A percentile compares a stretch with the other conserved stretches of the same genome.
Conservation (phyloP, 35 echinoderm and acorn worm genomes). For the Apostichopus parvimensis region DNA sequence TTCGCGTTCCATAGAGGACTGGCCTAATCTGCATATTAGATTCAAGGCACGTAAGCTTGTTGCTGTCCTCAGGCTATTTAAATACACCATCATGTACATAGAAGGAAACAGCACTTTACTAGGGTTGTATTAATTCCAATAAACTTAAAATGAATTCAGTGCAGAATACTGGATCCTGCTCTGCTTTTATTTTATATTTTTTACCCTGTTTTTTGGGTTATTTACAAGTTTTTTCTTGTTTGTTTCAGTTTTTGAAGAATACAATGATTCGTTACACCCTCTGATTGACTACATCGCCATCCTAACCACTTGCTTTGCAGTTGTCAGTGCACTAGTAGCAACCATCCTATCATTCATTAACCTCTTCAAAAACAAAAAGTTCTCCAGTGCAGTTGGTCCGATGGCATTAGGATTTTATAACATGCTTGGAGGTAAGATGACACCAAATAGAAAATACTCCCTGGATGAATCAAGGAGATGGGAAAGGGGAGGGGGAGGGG, state of each 20-base stretch:
- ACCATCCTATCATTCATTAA: constrained; percentile 21
- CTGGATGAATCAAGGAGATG: too few species aligned
- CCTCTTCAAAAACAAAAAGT: not conserved
- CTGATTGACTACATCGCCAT: not conserved
- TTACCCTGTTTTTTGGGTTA: not conserved
- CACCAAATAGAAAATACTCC: not conserved
- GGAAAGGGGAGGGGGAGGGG: too few species aligned
- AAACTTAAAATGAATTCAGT: too few species aligned
- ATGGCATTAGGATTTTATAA: constrained; percentile 37
- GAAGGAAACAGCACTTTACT: too few species aligned
- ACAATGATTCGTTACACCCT: constrained; percentile 11
- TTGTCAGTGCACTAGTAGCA: constrained; percentile 1
- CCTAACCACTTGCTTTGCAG: not conserved
- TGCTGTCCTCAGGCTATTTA: too few species aligned
- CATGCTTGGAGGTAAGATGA: constrained; percentile 28
- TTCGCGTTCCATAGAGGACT: too few species aligned
- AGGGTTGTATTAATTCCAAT: too few species aligned
- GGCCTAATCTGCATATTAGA: too few species aligned
- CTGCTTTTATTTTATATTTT: not conserved
- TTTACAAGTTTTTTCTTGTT: not conserved
- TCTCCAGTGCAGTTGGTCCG: not conserved
- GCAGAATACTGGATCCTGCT: too few species aligned
- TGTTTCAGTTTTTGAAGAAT: constrained; percentile 24
- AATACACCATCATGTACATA: too few species aligned
- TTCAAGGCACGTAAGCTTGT: too few species aligned